A percentile compares a stretch with the other conserved stretches of the same genome.
phyloP scores from a whole-genome alignment of 2,113 vertebrate species.

The Tursiops truncatus region DNA sequence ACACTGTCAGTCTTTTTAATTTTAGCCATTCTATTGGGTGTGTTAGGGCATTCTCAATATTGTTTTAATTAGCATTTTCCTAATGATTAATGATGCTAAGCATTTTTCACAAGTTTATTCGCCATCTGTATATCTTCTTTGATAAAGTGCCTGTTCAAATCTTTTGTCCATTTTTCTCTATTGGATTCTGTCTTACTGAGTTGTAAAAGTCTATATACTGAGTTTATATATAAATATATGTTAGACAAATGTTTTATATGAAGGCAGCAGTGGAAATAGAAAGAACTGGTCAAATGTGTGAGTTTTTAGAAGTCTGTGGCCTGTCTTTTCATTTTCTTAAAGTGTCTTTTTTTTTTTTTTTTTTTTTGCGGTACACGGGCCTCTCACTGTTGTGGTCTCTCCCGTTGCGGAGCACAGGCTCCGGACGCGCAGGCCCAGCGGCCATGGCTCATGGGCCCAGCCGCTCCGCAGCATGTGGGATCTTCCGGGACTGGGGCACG shows the following conservation, averaged over 20 bases:
- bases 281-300: slow-evolving; percentile 9
- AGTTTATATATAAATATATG: not conserved
- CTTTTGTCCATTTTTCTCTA: slow-evolving; percentile 23
- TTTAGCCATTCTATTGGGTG: not conserved
- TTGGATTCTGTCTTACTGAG: not conserved
- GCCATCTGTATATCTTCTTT: not conserved
- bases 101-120: slow-evolving; percentile 8
- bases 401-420: too few relatives aligned
- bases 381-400: too few relatives aligned
- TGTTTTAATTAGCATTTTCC: slow-evolving; percentile 47
- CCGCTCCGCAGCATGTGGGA: too few relatives aligned
- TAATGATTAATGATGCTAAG: not conserved
- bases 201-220: not conserved
- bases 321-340: slow-evolving; percentile 42
- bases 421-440: too few relatives aligned
- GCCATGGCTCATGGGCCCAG: too few relatives aligned
- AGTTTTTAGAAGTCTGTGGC: not conserved
- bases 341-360: not conserved
- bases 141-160: slow-evolving; percentile 28
- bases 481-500: too few relatives aligned
- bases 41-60: not conserved
- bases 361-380: too few relatives aligned
- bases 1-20: not conserved
- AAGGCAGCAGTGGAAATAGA: not conserved
- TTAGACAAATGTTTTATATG: not conserved